Base-by-base conservation (phyloP, 2,888 invertebrate genomes). In the Platynereis dumerilii region DNA sequence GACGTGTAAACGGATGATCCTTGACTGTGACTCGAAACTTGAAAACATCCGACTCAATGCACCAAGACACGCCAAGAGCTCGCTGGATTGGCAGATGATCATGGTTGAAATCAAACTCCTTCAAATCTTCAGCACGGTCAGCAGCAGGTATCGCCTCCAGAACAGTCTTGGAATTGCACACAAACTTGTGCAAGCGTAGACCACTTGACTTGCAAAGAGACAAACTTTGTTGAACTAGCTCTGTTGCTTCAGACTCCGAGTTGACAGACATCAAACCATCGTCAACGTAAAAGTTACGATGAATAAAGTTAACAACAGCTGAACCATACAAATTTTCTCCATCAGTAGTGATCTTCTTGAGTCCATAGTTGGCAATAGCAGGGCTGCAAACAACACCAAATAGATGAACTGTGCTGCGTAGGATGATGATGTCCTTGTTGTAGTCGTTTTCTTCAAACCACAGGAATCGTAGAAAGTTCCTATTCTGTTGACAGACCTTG, bases 201-300 rank as follows among this genome's bases (percentile, higher is more conserved):
- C 68, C 67, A 15, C 69, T 71, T 39, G 58, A 45, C 2, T 27
- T 58, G 27, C 67, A 64, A 29, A 69, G 28, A 3, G 26, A 26
- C 52, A 54, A 24, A n/a, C 54, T 22, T 24, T 61, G 24, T 29
- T 54, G 2, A 1, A 70, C 59, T 29, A 72, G 39, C 3, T 45
- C 39, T 20, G 44, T 28, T 0, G 69, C 66, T 15, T 42, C 22
- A 0, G 61, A 27, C n/a, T 28, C 65, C 20, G 39, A 42, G 15
- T 53, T 22, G 2, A 66, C 65, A 60, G 12, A 48, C n/a, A 10
- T 56, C 45, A 69, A 39, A 1, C 69, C 70, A 56, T 71, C 70
- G 45, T 71, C 72, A 0, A 69, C 71, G 54, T 71, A 68, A 27
- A 69, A 65, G 27, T n/a, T n/a, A n/a, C n/a, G n/a, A n/a, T n/a